Base-by-base conservation (phyloP, 2,113 vertebrate species). In the Furnarius figulus region DNA sequence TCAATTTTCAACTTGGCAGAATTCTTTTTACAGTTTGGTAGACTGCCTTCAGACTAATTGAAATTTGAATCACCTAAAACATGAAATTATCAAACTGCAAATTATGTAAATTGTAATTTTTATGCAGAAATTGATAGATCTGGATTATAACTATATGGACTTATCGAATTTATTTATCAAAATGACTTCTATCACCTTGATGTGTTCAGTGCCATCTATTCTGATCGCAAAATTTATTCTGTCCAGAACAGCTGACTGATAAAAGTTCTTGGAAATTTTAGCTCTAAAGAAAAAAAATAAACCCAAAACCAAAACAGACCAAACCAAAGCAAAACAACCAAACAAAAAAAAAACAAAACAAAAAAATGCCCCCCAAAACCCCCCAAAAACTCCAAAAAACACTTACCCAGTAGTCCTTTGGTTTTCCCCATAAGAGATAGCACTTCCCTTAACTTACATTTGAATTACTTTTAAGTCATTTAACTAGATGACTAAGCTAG, bases 381-480 rank as follows among this genome's bases (percentile, higher is more conserved):
- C 40, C 16, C 28, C 24, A 22, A 58, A 35, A 40, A 40, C 40
- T 40, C 40, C 55, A 59, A 35, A 58, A 80, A 63, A 53, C 6
- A 61, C 67, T 66, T 85, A 66, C 44, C 12, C 25, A 75, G n/a
- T 71, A 80, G 21, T 52, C 50, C 23, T 81, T 50, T 85, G 42
- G 7, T 68, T 93, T 62, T 94, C 19, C 14, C 42, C 30, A 28
- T 68, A 70, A 84, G 42, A 87, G 40, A 85, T 30, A 74, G 30
- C 84, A 80, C 33, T 89, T 87, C n/a, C 55, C 16, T 84, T 83
- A 91, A 80, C 94, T 95, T 94, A 49, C 58, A 93, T 90, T 89
- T 87, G 85, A 93, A 95, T 94, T 89, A 90, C 76, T 91, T 92
- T 59, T 70, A 88, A 90, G 40, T 72, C 37, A 74, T 83, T 89